phyloP scores from a whole-genome alignment of 2,888 invertebrate genomes.

The Ecliptopera silaceata region DNA sequence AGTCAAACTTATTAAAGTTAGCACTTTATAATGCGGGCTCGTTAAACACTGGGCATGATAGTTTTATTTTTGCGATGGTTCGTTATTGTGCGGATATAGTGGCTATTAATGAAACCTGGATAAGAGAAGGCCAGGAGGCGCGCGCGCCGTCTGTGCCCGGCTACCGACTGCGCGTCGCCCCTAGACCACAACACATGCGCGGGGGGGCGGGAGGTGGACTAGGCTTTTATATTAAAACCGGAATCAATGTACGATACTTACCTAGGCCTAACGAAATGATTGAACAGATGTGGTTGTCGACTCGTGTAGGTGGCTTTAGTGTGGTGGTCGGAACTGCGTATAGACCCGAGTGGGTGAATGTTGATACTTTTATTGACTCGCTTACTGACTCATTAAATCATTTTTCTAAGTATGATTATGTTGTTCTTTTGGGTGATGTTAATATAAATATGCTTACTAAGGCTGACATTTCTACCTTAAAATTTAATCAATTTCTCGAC shows the following conservation, averaged over 20 bases:
- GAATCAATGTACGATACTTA: not conserved
- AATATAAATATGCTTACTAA: no score
- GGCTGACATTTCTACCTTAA: no score
- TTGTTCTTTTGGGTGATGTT: no score
- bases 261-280: slow-evolving; percentile 3
- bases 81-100: slow-evolving; percentile 4
- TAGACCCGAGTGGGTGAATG: not conserved
- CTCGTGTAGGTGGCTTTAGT: not conserved
- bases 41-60: slow-evolving; percentile 1
- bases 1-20: slow-evolving; percentile 1
- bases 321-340: not conserved
- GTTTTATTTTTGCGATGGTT: slow-evolving; percentile 1
- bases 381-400: no score
- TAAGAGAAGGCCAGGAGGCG: not conserved
- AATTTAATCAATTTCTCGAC: no score
- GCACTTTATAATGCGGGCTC: slow-evolving; percentile 8
- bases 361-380: no score
- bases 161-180: slow-evolving; percentile 3
- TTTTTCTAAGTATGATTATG: no score
- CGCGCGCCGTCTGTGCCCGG: slow-evolving; percentile 3
- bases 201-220: not conserved
- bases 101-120: slow-evolving; percentile 4
- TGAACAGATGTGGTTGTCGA: slow-evolving; percentile 3
- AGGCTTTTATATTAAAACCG: slow-evolving; percentile 1
- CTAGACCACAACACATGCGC: not conserved